A percentile compares a stretch with the other conserved stretches of the same genome.
Evolutionary conservation across 1,140 invertebrate genomes (phyloP).

Genomic region (Apis florea): DNA sequence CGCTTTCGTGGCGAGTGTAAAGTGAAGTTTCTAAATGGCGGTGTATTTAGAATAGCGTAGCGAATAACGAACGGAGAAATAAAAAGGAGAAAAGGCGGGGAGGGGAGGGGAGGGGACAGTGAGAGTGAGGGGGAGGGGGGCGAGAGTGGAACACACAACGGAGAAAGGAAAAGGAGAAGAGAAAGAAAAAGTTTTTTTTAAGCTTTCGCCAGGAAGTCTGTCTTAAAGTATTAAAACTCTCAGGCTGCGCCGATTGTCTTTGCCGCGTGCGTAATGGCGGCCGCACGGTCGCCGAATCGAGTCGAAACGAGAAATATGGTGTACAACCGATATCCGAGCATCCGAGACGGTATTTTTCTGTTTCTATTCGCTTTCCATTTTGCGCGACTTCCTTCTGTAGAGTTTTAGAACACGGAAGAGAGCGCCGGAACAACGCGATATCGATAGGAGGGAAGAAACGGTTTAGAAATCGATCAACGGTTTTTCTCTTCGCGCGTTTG

Average conservation of each 20-base stretch:
- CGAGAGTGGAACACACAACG: not conserved
- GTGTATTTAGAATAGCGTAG: constrained; percentile 58
- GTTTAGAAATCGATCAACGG: too few species aligned
- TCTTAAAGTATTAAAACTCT: constrained; percentile 56
- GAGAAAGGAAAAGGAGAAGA: not conserved
- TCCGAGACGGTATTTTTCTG: not conserved
- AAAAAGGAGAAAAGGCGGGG: not conserved
- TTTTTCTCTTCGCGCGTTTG: not conserved
- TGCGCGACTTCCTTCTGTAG: not conserved
- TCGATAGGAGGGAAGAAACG: not conserved
- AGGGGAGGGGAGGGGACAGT: too few species aligned
- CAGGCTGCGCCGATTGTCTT: constrained; percentile 50
- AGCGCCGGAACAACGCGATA: not conserved
- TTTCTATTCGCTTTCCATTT: not conserved
- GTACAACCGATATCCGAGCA: constrained; percentile 19
- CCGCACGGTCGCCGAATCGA: constrained; percentile 38
- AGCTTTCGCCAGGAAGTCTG: constrained; percentile 57
- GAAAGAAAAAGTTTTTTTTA: constrained; percentile 52
- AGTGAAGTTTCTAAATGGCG: constrained; percentile 57
- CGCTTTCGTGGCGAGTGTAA: constrained; percentile 23
- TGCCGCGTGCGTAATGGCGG: constrained; percentile 31
- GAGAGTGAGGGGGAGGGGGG: not conserved
- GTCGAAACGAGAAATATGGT: constrained; percentile 10
- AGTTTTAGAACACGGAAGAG: not conserved
- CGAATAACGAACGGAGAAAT: not conserved